Evolutionary conservation across 2,888 invertebrate genomes (phyloP), one percentile per base, ranked within the genome.

Genomic region (Lobophora halterata): DNA sequence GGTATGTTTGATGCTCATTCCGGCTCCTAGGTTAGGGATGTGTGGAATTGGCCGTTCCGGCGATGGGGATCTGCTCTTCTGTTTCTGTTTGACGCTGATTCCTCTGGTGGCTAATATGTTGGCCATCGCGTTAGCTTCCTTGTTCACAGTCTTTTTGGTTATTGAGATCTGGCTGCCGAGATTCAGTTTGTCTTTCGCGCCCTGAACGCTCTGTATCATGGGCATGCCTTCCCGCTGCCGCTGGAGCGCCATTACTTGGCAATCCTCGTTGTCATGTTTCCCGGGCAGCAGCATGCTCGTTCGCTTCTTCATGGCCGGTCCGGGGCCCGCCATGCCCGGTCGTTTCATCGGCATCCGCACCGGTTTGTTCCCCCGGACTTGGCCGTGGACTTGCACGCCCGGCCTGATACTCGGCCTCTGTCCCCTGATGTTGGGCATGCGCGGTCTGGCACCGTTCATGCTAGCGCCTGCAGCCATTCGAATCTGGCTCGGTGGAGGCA

Each of bases 51-150:
- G 78, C 11, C 81, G 63, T 48, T 88, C 81, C 1, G 89, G 82
- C 13, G 80, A 74, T 1, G 87, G 79, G 6, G 81, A 79, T 5
- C 87, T 67, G 46, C 81, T 74, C 58, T 86, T 91, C 12, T 91
- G 89, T 25, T 92, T 91, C 21, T 90, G 90, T 25, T 93, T 93
- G 0, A 95, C 91, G 17, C 93, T 94, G 35, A 95, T 94, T 1
- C 94, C 94, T 45, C 94, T 83, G 3, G 92, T 92, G 2, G 93
- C 94, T 40, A 95, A 72, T 39, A 94, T 92, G 64, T 92, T 93
- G 0, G 94, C 94, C 60, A 95, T 93, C 0, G 92, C 92, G 59
- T 91, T 92, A 0, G 93, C 92, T 65, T 93, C 93, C 19, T 91
- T 90, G 58, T 91, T 91, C 28, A 91, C 91, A 1, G 83, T 77